Conservation (phyloP, 2,113 vertebrate species). For the Corythoichthys haematopterus region DNA sequence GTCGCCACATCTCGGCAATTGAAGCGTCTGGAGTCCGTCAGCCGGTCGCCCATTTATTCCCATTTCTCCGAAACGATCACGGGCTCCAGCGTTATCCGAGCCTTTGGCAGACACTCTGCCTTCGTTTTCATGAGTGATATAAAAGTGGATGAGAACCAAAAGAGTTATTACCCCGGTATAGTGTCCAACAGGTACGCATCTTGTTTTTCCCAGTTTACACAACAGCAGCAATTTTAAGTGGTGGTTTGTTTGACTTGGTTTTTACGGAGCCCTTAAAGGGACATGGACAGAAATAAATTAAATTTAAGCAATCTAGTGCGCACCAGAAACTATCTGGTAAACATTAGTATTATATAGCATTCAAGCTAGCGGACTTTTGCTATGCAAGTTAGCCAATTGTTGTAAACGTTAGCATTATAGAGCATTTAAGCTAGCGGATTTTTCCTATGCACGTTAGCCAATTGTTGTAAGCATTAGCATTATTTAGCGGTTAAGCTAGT, state of each 20-base stretch:
- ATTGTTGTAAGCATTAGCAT: no score
- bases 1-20: constrained; percentile 91
- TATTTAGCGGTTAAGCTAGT: no score
- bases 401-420: no score
- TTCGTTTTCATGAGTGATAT: constrained; percentile 79
- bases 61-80: constrained; percentile 94
- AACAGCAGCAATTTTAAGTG: background rate
- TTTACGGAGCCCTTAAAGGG: background rate
- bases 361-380: no score
- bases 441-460: no score
- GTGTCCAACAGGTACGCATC: constrained; percentile 85
- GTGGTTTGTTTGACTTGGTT: background rate
- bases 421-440: no score
- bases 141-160: constrained; percentile 88
- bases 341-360: no score
- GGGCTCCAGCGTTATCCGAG: constrained; percentile 87
- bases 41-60: constrained; percentile 93
- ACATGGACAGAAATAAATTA: no score
- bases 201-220: background rate
- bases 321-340: no score
- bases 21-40: constrained; percentile 92
- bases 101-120: constrained; percentile 76
- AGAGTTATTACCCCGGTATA: constrained; percentile 83
- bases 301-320: no score
- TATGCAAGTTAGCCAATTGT: no score